Evolutionary conservation across 53 echinoderm and acorn worm genomes (phyloP), one percentile per base, ranked within the genome.

Genomic region (Holothuria leucospilota): DNA sequence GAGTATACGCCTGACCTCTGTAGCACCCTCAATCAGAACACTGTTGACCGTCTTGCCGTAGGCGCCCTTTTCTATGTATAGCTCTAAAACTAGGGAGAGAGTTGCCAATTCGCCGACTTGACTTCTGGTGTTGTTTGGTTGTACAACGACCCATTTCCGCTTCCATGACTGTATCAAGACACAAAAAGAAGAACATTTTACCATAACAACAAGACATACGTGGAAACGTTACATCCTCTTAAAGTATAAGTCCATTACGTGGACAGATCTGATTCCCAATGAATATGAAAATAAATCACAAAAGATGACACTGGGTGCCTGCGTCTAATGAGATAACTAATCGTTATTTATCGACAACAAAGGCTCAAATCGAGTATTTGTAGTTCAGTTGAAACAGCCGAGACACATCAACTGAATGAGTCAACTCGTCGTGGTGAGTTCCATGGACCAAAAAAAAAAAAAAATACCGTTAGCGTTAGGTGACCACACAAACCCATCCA

Each of bases 61-160:
- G 72, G 95, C 95, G 16, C 91, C 93, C 65, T 93, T 93, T 53
- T 95, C 95, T 29, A 93, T 60, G 93, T 95, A 95, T 65, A 95
- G 85, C 71, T 95, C 95, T 30, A 95, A 77, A 8, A 95, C 89
- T 62, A 93, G 46, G 13, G 95, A 95, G 29, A 85, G 85, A 20
- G 86, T 66, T 61, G 69, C 29, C 34, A 80, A 42, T 72, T 86
- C 62, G 10, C 86, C 90, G 18, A 83, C 68, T 83, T 83, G 84
- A 13, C 81, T 67, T 51, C 86, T 85, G 23, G 93, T 91, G 53
- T 91, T 92, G 84, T 95, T 95, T 34, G 90, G 93, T 84, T 91
- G 95, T 14, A 93, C 86, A 24, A 89, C 89, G 8, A 91, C 89
- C 91, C 91, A 95, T 74, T 93, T 95, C 77, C 93, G 89, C 56